These are phyloP conservation scores for Sardina pilchardus DNA, from an alignment of 2,113 vertebrate genomes.

Conservation along the genomic window DNA sequence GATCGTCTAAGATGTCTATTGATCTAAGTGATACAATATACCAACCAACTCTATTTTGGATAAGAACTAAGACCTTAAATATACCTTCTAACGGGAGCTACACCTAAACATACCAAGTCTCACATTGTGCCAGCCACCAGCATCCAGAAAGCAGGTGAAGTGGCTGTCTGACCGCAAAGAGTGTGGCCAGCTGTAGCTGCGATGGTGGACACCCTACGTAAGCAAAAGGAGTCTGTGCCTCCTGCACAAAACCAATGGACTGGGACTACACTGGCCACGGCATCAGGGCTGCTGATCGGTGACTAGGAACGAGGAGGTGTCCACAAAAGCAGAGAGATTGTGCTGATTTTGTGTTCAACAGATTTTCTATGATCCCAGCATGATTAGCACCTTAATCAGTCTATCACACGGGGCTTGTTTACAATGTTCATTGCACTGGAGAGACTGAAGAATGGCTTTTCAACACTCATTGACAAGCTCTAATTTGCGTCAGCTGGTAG, in stretches of 20 bases:
- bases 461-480: not conserved
- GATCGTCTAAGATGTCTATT: not conserved
- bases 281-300: not conserved
- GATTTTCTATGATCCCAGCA: not conserved
- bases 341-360: not conserved
- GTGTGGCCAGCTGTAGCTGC: not conserved
- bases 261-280: not conserved
- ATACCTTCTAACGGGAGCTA: not conserved
- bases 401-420: not conserved
- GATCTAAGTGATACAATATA: not conserved
- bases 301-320: not conserved
- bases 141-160: not conserved
- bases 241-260: not conserved
- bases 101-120: constrained; percentile 1
- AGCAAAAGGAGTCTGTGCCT: not conserved
- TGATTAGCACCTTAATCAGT: not conserved
- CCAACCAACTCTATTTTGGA: not conserved
- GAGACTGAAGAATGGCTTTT: not conserved
- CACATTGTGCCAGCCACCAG: not conserved
- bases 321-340: not conserved
- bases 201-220: not conserved
- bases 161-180: not conserved
- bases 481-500: not conserved
- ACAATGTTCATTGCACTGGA: not conserved
- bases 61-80: not conserved